Percentiles rank a stretch among this genome's conserved stretches.
Conservation (phyloP, 2,113 vertebrate genomes). For the Dromiciops gliroides region DNA sequence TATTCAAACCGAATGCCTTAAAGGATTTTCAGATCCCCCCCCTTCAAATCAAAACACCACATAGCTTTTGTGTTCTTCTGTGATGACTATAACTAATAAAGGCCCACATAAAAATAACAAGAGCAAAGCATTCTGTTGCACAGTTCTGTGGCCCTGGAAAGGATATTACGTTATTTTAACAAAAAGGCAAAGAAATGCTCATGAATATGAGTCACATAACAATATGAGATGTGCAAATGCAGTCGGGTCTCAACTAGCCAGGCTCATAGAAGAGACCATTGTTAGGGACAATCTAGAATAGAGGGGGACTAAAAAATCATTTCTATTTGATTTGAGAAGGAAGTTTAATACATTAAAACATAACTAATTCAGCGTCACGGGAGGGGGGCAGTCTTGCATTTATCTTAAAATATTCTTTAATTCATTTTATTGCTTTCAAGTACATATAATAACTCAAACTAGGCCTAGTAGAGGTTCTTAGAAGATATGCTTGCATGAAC, state of each 20-base stretch:
- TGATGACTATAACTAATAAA: slow-evolving; percentile 13
- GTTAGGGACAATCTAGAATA: neutral
- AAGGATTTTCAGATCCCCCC: slow-evolving; percentile 35
- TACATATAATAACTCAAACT: neutral
- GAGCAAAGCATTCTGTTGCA: slow-evolving; percentile 29
- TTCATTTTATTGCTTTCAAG: neutral
- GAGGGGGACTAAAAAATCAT: neutral
- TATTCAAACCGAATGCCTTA: slow-evolving; percentile 22
- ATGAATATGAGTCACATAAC: slow-evolving; percentile 1
- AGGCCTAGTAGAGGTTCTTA: neutral
- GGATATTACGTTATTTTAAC: neutral
- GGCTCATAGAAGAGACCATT: neutral
- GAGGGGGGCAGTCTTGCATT: slow-evolving; percentile 6
- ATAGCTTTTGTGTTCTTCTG: slow-evolving; percentile 19
- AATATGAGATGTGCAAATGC: neutral
- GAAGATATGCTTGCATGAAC: neutral
- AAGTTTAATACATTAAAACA: slow-evolving; percentile 10
- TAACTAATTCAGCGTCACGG: neutral
- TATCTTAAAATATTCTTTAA: slow-evolving; percentile 22
- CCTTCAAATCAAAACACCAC: slow-evolving; percentile 9
- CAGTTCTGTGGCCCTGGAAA: slow-evolving; percentile 4
- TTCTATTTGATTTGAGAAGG: neutral
- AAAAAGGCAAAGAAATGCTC: neutral
- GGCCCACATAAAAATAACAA: neutral
- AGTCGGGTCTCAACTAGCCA: neutral